Base-by-base conservation (phyloP, 2,797 vertebrate genomes). In the Natrix natrix region DNA sequence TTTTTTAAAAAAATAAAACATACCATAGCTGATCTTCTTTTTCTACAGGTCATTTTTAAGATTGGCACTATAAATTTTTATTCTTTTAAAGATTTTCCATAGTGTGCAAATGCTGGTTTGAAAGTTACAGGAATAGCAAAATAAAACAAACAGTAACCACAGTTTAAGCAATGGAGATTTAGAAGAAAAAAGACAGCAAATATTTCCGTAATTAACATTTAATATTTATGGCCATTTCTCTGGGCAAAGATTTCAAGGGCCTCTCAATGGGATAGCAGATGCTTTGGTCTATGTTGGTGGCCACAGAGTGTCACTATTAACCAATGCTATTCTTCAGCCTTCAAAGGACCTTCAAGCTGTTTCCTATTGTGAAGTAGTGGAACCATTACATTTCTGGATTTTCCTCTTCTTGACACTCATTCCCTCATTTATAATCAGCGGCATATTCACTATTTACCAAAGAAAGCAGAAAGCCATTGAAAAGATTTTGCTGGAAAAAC, bases 401-500 rank as follows among this genome's bases (percentile, higher is more conserved):
- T 97, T 97, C 97, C 96, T 96, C 96, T 93, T 92, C 94, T 87
- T 94, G 95, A 96, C 0, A 0, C 74, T 0, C 22, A 93, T 96
- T 97, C 97, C 97, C 97, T 97, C 89, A 90, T 91, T 87, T 97
- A 95, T 96, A 95, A 97, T 96, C 96, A 95, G 94, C 26, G 83
- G 48, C 90, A 94, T 90, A 94, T 92, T 92, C 91, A 94, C 61
- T 59, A 95, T n/a, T 88, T 74, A 91, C 91, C 48, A 94, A 90
- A 87, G 87, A 90, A 93, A 87, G 56, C 52, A 86, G 37, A 91
- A 83, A 91, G 91, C 94, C 92, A 92, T 92, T 94, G 86, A 95
- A 96, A 95, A 92, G 0, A 56, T 74, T 91, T 61, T 93, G 89
- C 66, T 95, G 90, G 66, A 95, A 89, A 89, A n/a, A 74, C 95